A percentile compares a stretch with the other conserved stretches of the same genome.
Evolutionary conservation across 2,888 invertebrate genomes (phyloP).

Genomic region (Hirtodrosophila trivittata): DNA sequence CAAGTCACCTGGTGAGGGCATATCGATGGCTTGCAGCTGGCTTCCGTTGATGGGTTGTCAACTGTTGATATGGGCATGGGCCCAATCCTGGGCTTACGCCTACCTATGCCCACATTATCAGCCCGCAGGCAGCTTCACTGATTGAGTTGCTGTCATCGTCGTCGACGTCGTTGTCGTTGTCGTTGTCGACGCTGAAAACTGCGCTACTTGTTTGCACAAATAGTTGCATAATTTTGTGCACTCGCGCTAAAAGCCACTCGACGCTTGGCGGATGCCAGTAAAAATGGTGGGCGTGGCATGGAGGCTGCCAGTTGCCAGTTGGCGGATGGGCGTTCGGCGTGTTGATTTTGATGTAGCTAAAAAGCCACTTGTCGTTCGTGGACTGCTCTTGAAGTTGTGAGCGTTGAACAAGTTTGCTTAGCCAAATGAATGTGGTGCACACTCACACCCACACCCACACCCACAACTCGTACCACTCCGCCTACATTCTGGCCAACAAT

Average conservation of each 20-base stretch:
- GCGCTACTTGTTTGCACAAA: conserved; percentile 65
- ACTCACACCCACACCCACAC: conserved; percentile 11
- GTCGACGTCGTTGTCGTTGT: conserved; percentile 2
- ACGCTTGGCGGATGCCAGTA: conserved; percentile 2
- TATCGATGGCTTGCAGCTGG: conserved; percentile 16
- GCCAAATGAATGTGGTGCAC: conserved; percentile 64
- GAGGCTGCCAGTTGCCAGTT: conserved; percentile 15
- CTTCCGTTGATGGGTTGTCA: conserved; percentile 37
- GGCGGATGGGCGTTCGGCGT: conserved; percentile 46
- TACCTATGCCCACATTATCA: conserved; percentile 8
- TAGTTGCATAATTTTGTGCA: conserved; percentile 73
- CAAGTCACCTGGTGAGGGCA: conserved; percentile 21
- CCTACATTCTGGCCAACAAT: neutral
- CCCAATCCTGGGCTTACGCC: conserved; percentile 1
- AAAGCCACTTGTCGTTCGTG: conserved; percentile 72
- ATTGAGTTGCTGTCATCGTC: conserved; percentile 53
- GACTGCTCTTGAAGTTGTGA: conserved; percentile 55
- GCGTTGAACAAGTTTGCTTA: conserved; percentile 75
- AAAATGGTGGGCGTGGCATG: neutral
- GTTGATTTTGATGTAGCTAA: conserved; percentile 75
- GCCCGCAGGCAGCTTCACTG: conserved; percentile 25
- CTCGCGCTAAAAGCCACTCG: conserved; percentile 69
- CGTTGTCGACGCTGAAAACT: conserved; percentile 8
- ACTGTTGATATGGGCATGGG: conserved; percentile 22
- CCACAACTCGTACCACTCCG: neutral